Evolutionary conservation across 2,113 vertebrate species (phyloP), one percentile per base, ranked within the genome.

Genomic region (Hyperopisus bebe): DNA sequence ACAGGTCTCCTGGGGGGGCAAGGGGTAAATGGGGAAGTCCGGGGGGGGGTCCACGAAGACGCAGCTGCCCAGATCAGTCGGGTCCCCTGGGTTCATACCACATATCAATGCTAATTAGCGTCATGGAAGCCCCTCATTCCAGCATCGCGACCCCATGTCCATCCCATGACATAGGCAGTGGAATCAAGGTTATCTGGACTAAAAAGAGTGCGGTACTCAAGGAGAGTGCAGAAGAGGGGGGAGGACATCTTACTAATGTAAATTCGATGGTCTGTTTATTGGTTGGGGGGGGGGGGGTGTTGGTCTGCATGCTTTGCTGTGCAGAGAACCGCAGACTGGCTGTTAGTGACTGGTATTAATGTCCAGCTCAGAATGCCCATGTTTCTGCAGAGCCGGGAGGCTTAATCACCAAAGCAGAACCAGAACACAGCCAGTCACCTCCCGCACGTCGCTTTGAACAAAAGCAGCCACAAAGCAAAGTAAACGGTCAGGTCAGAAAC

Each of bases 91-190:
- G 2, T 44, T 62, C 48, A 88, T 66, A 83, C 87, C 44, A 17
- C 55, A 89, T 51, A 87, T 87, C 44, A 89, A 8, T 10, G 53
- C 47, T 89, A 85, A 89, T 86, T 44, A 77, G 31, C 3, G 90
- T 89, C 90, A 90, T 80, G 90, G 88, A 89, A 86, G 89, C 90
- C 86, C 53, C 53, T 35, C 74, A 90, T 83, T 90, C 90, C 77
- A 44, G 50, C 66, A 88, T 13, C n/a, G 11, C 46, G 35, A 31
- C 21, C 58, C 35, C 47, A 47, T 35, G 3, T 51, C 50, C 50
- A 51, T 51, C 50, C 50, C 3, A 53, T 5, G 17, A 53, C 51
- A 53, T 53, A 46, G 46, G 46, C 5, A 7, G 7, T 46, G 46
- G 46, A 46, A 46, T 46, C 46, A 46, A 46, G 6, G 46, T 46